These are phyloP conservation scores for Sarcophaga variegata DNA, from an alignment of 2,888 invertebrate genomes.

Conservation along the genomic window DNA sequence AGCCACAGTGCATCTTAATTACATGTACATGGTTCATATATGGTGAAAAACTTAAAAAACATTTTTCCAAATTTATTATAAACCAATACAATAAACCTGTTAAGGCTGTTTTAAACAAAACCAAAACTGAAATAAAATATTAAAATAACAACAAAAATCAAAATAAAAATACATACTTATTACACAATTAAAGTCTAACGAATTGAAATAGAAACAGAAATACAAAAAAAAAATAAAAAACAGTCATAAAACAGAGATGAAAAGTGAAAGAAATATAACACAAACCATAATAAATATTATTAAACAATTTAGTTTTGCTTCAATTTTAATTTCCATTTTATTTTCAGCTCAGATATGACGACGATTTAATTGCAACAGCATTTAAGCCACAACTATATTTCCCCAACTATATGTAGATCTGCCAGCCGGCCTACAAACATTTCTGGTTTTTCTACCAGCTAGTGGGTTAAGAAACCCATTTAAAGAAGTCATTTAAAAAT, in stretches of 20 bases:
- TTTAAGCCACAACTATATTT: neutral
- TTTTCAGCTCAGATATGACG: neutral
- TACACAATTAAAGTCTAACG: constrained; percentile 47
- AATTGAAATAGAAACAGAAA: neutral
- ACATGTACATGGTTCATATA: neutral
- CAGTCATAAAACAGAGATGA: neutral
- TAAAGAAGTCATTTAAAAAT: neutral
- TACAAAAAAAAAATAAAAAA: neutral
- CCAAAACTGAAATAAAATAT: neutral
- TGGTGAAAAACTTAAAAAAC: constrained; percentile 30
- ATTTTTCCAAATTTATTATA: constrained; percentile 26
- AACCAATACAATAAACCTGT: constrained; percentile 43
- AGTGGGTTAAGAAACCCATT: constrained; percentile 11
- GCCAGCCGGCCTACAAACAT: constrained; percentile 3
- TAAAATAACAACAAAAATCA: too few species aligned
- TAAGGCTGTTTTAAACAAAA: constrained; percentile 37
- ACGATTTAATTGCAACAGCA: too few species aligned
- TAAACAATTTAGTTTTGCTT: constrained; percentile 11
- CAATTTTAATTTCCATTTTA: neutral
- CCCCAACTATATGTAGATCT: constrained; percentile 24
- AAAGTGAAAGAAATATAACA: neutral
- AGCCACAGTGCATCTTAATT: constrained; percentile 41
- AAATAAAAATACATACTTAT: constrained; percentile 3
- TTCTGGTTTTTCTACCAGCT: neutral
- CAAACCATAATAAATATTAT: constrained; percentile 34